Percentiles rank a stretch among this genome's conserved stretches.
Conservation (phyloP, 53 echinoderm and acorn worm genomes). For the Pentamera pediparva region DNA sequence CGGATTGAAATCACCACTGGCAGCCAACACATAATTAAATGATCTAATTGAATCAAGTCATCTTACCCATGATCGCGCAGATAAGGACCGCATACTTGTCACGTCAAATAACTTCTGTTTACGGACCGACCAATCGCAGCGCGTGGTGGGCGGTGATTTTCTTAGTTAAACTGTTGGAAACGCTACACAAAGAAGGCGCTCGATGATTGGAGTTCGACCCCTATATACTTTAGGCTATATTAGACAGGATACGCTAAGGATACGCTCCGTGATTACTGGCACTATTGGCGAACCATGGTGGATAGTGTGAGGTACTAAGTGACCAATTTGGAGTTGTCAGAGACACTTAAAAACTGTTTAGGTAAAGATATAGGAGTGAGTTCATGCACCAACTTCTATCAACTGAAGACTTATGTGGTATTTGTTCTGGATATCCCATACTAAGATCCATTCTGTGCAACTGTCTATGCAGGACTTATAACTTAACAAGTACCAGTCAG, state of each 20-base stretch:
- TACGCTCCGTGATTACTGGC: constrained; percentile 22
- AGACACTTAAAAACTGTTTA: constrained; percentile 27
- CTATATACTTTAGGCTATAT: constrained; percentile 11
- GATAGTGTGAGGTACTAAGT: not conserved
- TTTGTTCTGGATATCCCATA: not conserved
- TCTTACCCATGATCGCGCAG: constrained; percentile 51
- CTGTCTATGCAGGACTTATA: not conserved
- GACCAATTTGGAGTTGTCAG: constrained; percentile 2
- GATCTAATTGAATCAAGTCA: constrained; percentile 52
- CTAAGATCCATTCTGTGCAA: not conserved
- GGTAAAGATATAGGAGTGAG: constrained; percentile 9
- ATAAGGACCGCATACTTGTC: constrained; percentile 23
- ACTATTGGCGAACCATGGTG: not conserved
- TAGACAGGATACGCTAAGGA: too few species aligned
- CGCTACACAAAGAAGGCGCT: constrained; percentile 18
- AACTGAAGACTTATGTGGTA: not conserved
- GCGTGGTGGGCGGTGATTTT: constrained; percentile 32
- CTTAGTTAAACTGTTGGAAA: constrained; percentile 21
- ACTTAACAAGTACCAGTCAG: too few species aligned
- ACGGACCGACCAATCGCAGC: constrained; percentile 16
- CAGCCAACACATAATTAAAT: constrained; percentile 68
- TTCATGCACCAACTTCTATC: constrained; percentile 1
- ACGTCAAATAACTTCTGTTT: not conserved
- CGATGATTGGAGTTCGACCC: constrained; percentile 14
- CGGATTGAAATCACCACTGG: constrained; percentile 29